Evolutionary conservation across 2,797 vertebrate genomes (phyloP), one percentile per base, ranked within the genome.

Genomic region (Brachymystax lenok): DNA sequence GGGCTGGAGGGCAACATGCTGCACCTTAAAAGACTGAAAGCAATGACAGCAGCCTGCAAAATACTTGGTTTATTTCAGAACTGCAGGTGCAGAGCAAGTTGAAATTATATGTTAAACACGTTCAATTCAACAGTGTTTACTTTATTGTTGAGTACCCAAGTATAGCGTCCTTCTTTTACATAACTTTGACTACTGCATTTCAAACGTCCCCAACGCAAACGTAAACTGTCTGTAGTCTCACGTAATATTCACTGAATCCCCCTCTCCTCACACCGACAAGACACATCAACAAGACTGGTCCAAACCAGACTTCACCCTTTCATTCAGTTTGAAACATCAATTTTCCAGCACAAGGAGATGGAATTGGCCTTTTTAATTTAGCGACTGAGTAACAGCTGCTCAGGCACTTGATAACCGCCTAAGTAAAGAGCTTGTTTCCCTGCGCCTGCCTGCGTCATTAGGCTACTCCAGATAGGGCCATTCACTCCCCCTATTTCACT

Each of bases 361-460:
- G 63, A 17, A 28, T 50, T 71, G 70, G 70, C 21, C 24, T 27
- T 54, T 71, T 71, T 19, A 30, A 52, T 71, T 54, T 10, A 54
- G 51, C 27, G 16, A 72, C 51, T 56, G 12, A 54, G 51, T 56
- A 56, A 56, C 70, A 56, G 51, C 70, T 72, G 70, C 70, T 19
- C 24, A 24, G 16, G 27, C 27, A 28, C 6, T 21, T 72, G 51
- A 72, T 56, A 72, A 87, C 77, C 8, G 4, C 19, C 0, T 13
- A 0, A 59, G 66, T 59, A 52, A 73, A 83, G 77, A 73, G 33
- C 70, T 27, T 13, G 30, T 88, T 71, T 82, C 69, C 79, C 77
- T 75, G 80, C 30, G 72, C 72, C 68, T 61, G 75, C 79, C 17
- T 83, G 79, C 89, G 87, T 90, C 90, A 92, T 61, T 61, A 61